Conservation (phyloP, 2,113 vertebrate genomes). For the Galbula dea region DNA sequence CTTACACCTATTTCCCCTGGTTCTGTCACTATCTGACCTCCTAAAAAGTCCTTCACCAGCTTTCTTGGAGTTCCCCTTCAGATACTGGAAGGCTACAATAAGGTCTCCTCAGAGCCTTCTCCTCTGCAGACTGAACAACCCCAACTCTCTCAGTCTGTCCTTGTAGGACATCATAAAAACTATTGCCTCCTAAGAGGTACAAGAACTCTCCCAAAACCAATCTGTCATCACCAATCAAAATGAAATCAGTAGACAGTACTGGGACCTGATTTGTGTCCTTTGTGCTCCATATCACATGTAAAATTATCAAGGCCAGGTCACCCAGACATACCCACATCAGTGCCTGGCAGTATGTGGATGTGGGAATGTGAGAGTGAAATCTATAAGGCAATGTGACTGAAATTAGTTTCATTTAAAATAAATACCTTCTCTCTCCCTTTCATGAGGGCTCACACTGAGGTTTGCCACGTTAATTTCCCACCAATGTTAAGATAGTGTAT, state of each 20-base stretch:
- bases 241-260: not conserved
- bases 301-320: not conserved
- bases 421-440: not conserved
- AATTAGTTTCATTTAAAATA: not conserved
- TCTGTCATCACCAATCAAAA: not conserved
- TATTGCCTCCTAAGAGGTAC: not conserved
- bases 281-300: not conserved
- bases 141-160: too few relatives aligned
- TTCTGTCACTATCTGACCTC: too few relatives aligned
- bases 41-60: too few relatives aligned
- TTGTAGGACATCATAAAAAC: not conserved
- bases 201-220: not conserved
- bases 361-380: not conserved
- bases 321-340: not conserved
- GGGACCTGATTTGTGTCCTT: not conserved
- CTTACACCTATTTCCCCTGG: too few relatives aligned
- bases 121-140: too few relatives aligned
- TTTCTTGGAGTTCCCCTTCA: too few relatives aligned
- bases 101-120: too few relatives aligned
- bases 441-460: not conserved
- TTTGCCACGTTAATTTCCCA: not conserved
- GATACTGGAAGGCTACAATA: too few relatives aligned
- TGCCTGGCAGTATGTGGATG: not conserved
- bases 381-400: not conserved
- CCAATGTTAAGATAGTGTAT: not conserved